Conservation (phyloP, 2,888 invertebrate genomes). For the Tenthredo mesomela region DNA sequence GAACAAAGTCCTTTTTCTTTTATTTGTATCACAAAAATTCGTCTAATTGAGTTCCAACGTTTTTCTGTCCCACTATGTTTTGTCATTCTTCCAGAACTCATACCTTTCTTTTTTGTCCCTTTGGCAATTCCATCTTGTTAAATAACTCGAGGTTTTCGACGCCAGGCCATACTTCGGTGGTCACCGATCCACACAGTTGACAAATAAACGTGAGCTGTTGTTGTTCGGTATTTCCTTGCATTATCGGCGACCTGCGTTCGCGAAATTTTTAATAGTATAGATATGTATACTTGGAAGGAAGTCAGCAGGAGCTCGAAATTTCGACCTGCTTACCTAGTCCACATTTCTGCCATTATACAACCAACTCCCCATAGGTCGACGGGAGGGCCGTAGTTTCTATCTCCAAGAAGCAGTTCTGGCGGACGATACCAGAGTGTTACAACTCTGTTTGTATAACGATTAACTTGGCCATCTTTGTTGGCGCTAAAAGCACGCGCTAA, state of each 20-base stretch:
- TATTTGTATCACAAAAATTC: conserved; percentile 37
- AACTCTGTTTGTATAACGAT: conserved; percentile 97
- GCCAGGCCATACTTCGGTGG: conserved; percentile 95
- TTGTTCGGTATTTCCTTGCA: conserved; percentile 98
- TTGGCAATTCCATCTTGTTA: conserved; percentile 92
- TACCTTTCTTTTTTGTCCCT: conserved; percentile 91
- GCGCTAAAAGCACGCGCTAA: conserved; percentile 96
- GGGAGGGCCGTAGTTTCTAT: conserved; percentile 97
- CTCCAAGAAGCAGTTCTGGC: conserved; percentile 86
- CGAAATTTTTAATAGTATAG: neutral
- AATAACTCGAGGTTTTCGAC: conserved; percentile 94
- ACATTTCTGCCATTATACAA: conserved; percentile 99
- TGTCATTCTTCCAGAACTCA: conserved; percentile 43
- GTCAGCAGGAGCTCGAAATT: no score
- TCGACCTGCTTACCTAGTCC: conserved; percentile 84
- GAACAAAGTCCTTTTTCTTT: neutral
- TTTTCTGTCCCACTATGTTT: neutral
- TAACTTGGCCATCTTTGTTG: conserved; percentile 90
- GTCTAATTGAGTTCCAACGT: neutral
- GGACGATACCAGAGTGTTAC: conserved; percentile 97
- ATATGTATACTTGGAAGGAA: neutral
- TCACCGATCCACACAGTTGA: conserved; percentile 97
- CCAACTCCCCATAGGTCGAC: conserved; percentile 99
- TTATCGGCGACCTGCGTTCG: conserved; percentile 86
- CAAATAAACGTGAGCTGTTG: conserved; percentile 97